Percentiles rank a stretch among this genome's conserved stretches.
These are phyloP conservation scores for Trichomalopsis sarcophagae DNA, from an alignment of 1,140 invertebrate species.

Conservation along the genomic window DNA sequence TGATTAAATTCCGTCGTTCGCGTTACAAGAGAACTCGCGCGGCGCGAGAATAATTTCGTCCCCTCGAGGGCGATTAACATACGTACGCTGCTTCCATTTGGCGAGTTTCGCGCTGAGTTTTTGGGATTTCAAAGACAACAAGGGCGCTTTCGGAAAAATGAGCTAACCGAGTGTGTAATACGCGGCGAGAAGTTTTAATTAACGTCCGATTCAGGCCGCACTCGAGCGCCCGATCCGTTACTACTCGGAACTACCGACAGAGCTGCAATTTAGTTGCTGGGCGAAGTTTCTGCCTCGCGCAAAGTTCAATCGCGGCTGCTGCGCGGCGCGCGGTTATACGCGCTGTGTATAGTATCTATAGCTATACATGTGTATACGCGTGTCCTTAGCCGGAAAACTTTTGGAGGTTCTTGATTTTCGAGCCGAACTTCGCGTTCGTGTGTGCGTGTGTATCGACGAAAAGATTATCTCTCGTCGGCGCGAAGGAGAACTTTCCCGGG, in stretches of 20 bases:
- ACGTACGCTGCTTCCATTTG: too few relatives aligned
- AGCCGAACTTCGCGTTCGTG: background rate
- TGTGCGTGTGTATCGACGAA: background rate
- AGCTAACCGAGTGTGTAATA: background rate
- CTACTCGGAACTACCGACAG: constrained; percentile 28
- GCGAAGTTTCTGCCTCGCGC: constrained; percentile 45
- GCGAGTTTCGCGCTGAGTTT: too few relatives aligned
- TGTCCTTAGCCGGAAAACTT: constrained; percentile 29
- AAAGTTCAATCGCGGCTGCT: constrained; percentile 25
- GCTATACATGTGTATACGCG: background rate
- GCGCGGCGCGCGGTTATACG: background rate
- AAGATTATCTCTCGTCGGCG: constrained; percentile 20
- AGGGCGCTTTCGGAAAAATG: background rate
- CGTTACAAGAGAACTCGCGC: too few relatives aligned
- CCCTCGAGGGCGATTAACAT: too few relatives aligned
- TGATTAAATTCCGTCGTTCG: too few relatives aligned
- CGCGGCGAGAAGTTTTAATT: constrained; percentile 15
- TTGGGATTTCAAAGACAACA: background rate
- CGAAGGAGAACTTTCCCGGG: background rate
- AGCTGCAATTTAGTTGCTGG: constrained; percentile 42
- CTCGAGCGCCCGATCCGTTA: background rate
- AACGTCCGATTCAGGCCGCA: background rate
- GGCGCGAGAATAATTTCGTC: too few relatives aligned
- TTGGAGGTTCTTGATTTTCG: constrained; percentile 30
- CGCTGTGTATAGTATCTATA: too few relatives aligned